A percentile compares a stretch with the other conserved stretches of the same genome.
These are phyloP conservation scores for Luidia sarsii DNA, from an alignment of 53 echinoderm and acorn worm genomes.

Conservation along the genomic window DNA sequence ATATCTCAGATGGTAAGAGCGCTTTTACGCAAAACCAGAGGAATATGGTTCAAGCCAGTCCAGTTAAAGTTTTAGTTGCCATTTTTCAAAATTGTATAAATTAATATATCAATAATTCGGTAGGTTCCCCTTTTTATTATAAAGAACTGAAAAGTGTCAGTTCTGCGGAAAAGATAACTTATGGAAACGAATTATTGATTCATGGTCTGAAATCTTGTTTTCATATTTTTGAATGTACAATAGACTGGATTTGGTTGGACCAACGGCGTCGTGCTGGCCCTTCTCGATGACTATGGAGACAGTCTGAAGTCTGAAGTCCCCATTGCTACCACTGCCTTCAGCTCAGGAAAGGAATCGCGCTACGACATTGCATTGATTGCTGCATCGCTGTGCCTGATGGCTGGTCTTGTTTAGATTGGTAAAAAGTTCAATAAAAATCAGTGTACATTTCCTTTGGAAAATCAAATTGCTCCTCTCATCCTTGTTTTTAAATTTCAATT, in stretches of 20 bases:
- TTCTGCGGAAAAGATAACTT: no score
- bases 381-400: not conserved
- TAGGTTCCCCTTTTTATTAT: no score
- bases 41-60: no score
- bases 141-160: not conserved
- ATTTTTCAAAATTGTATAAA: no score
- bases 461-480: no score
- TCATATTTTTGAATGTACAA: not conserved
- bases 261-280: constrained; percentile 84
- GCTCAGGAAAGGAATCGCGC: not conserved
- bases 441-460: no score
- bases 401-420: not conserved
- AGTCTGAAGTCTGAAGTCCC: constrained; percentile 33
- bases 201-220: no score
- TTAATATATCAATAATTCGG: no score
- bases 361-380: not conserved
- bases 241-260: constrained; percentile 97
- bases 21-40: no score
- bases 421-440: not conserved
- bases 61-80: no score
- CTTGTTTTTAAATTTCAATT: no score
- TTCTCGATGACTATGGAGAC: constrained; percentile 87
- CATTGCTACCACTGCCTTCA: constrained; percentile 1
- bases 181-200: not conserved
- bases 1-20: no score